Percentiles rank a stretch among this genome's conserved stretches.
Conservation (phyloP, 37 sponge, comb jelly and placozoan species). For the Lycopodina hypogea region DNA sequence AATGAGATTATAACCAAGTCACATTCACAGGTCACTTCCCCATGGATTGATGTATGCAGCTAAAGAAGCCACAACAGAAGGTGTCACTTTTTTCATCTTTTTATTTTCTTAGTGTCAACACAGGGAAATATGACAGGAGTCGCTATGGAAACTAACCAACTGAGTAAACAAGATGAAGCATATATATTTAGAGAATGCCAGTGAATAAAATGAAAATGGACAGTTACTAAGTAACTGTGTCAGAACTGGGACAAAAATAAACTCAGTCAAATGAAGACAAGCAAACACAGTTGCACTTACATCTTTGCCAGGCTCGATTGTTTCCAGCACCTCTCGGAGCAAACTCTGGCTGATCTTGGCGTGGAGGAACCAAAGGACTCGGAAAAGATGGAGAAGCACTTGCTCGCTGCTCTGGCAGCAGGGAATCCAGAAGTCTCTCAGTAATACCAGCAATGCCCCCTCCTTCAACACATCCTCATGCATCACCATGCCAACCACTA, state of each 20-base stretch:
- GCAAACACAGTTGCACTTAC: slow-evolving; percentile 14
- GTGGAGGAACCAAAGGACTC: slow-evolving; percentile 47
- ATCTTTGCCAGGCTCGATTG: slow-evolving; percentile 45
- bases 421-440: slow-evolving; percentile 64
- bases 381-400: slow-evolving; percentile 51
- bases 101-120: too few species aligned
- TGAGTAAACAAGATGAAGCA: too few species aligned
- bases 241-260: not conserved
- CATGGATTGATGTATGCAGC: too few species aligned
- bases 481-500: slow-evolving; percentile 26
- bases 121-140: too few species aligned
- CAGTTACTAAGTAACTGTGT: not conserved
- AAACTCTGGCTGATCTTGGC: slow-evolving; percentile 13
- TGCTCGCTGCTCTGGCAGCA: slow-evolving; percentile 53
- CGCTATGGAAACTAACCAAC: too few species aligned
- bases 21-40: too few species aligned
- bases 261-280: not conserved
- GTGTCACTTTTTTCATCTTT: too few species aligned
- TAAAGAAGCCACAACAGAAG: too few species aligned
- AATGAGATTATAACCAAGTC: too few species aligned
- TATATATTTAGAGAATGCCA: not conserved
- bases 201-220: not conserved
- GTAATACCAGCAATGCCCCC: slow-evolving; percentile 10
- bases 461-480: slow-evolving; percentile 30
- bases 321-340: slow-evolving; percentile 45